Percentiles rank a stretch among this genome's conserved stretches.
Conservation (phyloP, 2,797 vertebrate genomes). For the Sebastes minor region DNA sequence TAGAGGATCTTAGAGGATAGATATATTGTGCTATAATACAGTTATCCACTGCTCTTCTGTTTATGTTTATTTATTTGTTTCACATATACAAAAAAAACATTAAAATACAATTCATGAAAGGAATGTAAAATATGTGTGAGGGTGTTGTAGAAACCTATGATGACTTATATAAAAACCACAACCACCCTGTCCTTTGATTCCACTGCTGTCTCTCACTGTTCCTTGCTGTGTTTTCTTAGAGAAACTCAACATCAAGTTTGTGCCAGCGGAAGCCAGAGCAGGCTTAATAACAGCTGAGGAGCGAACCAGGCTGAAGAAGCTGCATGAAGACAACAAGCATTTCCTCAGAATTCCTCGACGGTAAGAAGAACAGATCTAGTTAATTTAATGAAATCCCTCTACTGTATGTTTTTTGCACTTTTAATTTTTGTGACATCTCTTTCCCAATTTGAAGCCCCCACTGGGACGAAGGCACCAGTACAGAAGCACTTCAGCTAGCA, state of each 20-base stretch:
- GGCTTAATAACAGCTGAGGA: constrained; percentile 89
- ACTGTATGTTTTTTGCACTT: background rate
- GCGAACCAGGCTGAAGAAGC: constrained; percentile 81
- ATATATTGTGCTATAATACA: too few relatives aligned
- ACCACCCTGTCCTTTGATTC: background rate
- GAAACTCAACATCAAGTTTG: constrained; percentile 93
- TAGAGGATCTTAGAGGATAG: background rate
- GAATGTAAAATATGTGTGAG: too few relatives aligned
- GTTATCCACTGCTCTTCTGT: background rate
- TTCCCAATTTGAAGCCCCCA: constrained; percentile 79
- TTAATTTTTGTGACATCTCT: background rate
- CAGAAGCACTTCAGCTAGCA: constrained; percentile 87
- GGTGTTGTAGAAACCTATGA: too few relatives aligned
- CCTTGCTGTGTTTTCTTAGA: constrained; percentile 77
- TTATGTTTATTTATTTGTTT: too few relatives aligned
- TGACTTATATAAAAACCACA: too few relatives aligned
- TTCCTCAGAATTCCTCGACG: constrained; percentile 92
- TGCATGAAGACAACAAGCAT: constrained; percentile 90
- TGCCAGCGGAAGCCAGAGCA: constrained; percentile 85
- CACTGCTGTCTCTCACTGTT: background rate
- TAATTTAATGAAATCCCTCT: fast-evolving
- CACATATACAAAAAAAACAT: too few relatives aligned
- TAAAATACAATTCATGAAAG: too few relatives aligned
- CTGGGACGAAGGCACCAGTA: constrained; percentile 91
- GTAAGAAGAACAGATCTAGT: constrained; percentile 53